A percentile compares a stretch with the other conserved stretches of the same genome.
phyloP scores from a whole-genome alignment of 2,113 vertebrate genomes.

The Accipiter cooperii region DNA sequence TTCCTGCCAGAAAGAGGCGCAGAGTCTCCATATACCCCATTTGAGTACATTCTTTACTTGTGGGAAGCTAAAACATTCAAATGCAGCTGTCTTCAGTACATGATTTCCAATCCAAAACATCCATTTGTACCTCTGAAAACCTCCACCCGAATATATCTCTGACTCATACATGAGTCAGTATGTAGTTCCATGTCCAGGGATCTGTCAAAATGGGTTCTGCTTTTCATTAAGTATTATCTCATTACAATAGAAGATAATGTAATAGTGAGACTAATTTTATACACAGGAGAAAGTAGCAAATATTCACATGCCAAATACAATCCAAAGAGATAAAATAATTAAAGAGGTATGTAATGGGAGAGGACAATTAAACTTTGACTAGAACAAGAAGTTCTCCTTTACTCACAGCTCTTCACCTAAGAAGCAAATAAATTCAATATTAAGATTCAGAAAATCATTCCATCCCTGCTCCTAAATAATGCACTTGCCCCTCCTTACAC shows the following conservation, averaged over 20 bases:
- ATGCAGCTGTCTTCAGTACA: background rate
- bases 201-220: background rate
- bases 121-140: background rate
- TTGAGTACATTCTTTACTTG: background rate
- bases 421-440: background rate
- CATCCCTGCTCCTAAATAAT: background rate
- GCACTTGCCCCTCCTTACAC: background rate
- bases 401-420: background rate
- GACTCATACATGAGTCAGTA: background rate
- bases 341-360: background rate
- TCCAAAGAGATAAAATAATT: background rate
- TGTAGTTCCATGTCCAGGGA: background rate
- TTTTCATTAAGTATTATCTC: background rate
- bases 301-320: background rate
- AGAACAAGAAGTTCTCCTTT: background rate
- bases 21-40: background rate
- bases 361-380: background rate
- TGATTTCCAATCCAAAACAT: background rate
- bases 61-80: background rate
- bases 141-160: background rate
- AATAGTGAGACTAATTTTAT: background rate
- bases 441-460: background rate
- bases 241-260: background rate
- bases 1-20: background rate
- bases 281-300: background rate